phyloP scores from a whole-genome alignment of 2,888 invertebrate species.

The Dinocampus coccinellae region DNA sequence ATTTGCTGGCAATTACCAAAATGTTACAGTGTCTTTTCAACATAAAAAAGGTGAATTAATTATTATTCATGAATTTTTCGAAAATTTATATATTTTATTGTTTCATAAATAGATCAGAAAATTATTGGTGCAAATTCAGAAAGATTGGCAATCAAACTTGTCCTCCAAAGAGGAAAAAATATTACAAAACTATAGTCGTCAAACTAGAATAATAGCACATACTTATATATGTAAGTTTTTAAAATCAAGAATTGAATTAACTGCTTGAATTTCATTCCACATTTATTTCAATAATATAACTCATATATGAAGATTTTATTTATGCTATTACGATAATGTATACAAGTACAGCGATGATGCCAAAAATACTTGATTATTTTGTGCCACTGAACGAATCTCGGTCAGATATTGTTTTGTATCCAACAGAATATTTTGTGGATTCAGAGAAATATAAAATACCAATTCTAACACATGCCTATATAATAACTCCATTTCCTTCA shows the following conservation, averaged over 20 bases:
- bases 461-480: conserved; percentile 30
- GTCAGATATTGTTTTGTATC: conserved; percentile 18
- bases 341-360: conserved; percentile 17
- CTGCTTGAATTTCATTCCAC: too few species aligned
- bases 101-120: conserved; percentile 7
- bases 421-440: conserved; percentile 34
- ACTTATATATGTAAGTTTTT: conserved; percentile 21
- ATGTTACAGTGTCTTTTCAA: conserved; percentile 19
- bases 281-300: too few species aligned
- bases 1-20: conserved; percentile 18
- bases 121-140: conserved; percentile 4
- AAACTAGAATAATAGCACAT: conserved; percentile 10
- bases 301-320: conserved; percentile 23
- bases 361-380: conserved; percentile 29
- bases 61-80: background rate
- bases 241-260: background rate
- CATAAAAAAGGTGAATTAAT: conserved; percentile 13
- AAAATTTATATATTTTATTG: background rate
- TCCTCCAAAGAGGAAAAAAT: background rate
- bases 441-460: background rate
- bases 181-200: background rate
- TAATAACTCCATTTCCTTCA: conserved; percentile 21
- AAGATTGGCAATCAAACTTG: conserved; percentile 2
- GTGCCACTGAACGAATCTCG: conserved; percentile 31
- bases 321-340: conserved; percentile 16